Conservation (phyloP, 2,888 invertebrate species). For the Lithophane ornitopus region DNA sequence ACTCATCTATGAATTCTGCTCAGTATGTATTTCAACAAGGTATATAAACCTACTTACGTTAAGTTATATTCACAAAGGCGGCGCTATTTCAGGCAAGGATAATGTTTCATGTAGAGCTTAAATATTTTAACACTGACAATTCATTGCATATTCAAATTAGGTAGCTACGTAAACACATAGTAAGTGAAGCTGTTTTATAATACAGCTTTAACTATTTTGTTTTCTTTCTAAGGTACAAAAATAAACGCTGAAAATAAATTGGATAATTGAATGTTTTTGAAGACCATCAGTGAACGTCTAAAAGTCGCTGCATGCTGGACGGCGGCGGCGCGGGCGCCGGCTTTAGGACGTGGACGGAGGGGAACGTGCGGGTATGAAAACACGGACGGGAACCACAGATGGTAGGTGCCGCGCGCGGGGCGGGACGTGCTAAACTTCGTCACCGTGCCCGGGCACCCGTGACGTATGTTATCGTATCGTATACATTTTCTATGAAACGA, state of each 20-base stretch:
- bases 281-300: constrained; percentile 5
- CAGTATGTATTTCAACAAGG: neutral
- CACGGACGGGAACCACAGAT: neutral
- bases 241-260: neutral
- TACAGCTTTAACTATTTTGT: neutral
- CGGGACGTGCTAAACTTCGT: neutral
- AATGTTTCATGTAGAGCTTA: neutral
- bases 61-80: neutral
- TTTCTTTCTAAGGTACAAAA: neutral
- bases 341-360: neutral
- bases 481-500: neutral
- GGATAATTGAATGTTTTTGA: neutral
- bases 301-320: neutral
- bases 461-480: neutral
- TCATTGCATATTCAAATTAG: constrained; percentile 7
- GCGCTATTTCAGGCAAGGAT: neutral
- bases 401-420: neutral
- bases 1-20: constrained; percentile 18
- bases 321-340: neutral
- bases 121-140: constrained; percentile 7
- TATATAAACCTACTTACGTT: neutral
- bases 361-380: neutral
- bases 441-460: neutral
- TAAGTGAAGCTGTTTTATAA: neutral
- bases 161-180: neutral